Evolutionary conservation across 92 coral and sea anemone genomes (phyloP).

Genomic region (Siderastrea siderea): DNA sequence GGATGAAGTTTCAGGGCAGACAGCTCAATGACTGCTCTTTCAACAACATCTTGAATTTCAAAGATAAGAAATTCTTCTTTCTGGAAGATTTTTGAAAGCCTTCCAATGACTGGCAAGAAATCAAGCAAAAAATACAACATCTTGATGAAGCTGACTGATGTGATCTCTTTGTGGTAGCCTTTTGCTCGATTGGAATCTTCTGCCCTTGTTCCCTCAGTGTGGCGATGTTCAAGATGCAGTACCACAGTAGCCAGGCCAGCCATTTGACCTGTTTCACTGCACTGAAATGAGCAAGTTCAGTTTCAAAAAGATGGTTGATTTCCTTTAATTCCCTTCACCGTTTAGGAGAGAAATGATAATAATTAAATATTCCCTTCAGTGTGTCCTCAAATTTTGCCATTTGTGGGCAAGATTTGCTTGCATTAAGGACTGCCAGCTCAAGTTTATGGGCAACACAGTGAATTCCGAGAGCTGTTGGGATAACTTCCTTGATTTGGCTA

Average conservation of each 20-base stretch:
- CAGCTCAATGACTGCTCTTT: slow-evolving; percentile 51
- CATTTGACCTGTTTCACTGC: slow-evolving; percentile 49
- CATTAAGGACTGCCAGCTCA: slow-evolving; percentile 64
- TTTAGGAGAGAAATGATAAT: slow-evolving; percentile 48
- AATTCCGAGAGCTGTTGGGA: slow-evolving; percentile 40
- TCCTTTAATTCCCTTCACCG: slow-evolving; percentile 40
- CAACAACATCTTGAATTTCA: slow-evolving; percentile 54
- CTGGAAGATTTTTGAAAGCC: slow-evolving; percentile 46
- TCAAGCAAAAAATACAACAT: slow-evolving; percentile 41
- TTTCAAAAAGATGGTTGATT: slow-evolving; percentile 33
- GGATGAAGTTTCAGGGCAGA: slow-evolving; percentile 46
- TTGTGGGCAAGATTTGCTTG: slow-evolving; percentile 46
- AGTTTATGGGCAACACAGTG: slow-evolving; percentile 69
- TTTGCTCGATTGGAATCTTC: slow-evolving; percentile 50
- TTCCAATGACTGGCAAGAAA: slow-evolving; percentile 28
- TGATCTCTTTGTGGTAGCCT: slow-evolving; percentile 48
- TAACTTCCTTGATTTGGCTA: background rate
- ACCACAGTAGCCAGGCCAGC: slow-evolving; percentile 36
- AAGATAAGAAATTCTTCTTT: slow-evolving; percentile 52
- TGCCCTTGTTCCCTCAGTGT: slow-evolving; percentile 50
- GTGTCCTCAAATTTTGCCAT: slow-evolving; percentile 43
- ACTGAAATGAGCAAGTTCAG: slow-evolving; percentile 47
- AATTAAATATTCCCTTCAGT: slow-evolving; percentile 39
- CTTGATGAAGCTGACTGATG: slow-evolving; percentile 44
- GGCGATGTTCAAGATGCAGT: slow-evolving; percentile 42